A percentile compares a stretch with the other conserved stretches of the same genome.
Conservation (phyloP, 2,888 invertebrate species). For the Troglohyphantes excavatus region DNA sequence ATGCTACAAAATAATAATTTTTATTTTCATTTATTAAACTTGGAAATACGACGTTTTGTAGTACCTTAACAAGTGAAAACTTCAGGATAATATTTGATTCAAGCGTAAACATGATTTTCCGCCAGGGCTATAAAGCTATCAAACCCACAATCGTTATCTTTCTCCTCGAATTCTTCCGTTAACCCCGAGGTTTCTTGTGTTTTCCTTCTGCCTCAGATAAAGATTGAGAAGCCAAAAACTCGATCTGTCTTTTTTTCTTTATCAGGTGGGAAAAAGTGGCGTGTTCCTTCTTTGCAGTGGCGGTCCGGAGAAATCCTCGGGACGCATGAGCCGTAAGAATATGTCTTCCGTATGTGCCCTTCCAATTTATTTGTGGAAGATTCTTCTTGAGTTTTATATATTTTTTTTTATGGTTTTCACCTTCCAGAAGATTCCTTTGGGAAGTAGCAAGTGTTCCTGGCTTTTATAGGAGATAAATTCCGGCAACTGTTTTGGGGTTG, state of each 20-base stretch:
- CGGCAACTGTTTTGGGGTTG: slow-evolving; percentile 24
- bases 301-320: slow-evolving; percentile 2
- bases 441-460: slow-evolving; percentile 45
- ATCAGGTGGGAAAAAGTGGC: slow-evolving; percentile 54
- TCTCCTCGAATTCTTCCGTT: not conserved
- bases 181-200: not conserved
- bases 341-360: slow-evolving; percentile 36
- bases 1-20: no score
- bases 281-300: not conserved
- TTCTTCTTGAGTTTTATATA: no score
- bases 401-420: slow-evolving; percentile 18
- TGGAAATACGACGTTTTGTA: no score
- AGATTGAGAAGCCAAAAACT: slow-evolving; percentile 58
- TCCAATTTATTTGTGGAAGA: slow-evolving; percentile 56
- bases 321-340: slow-evolving; percentile 52
- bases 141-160: slow-evolving; percentile 30
- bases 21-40: no score
- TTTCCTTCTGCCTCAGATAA: slow-evolving; percentile 40
- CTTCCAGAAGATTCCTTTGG: not conserved
- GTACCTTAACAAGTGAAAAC: no score
- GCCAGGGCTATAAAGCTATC: slow-evolving; percentile 46
- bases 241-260: slow-evolving; percentile 63
- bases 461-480: slow-evolving; percentile 60
- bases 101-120: slow-evolving; percentile 33
- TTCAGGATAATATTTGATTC: slow-evolving; percentile 6